A percentile compares a stretch with the other conserved stretches of the same genome.
These are phyloP conservation scores for Calameuta filiformis DNA, from an alignment of 2,888 invertebrate genomes.

Conservation along the genomic window DNA sequence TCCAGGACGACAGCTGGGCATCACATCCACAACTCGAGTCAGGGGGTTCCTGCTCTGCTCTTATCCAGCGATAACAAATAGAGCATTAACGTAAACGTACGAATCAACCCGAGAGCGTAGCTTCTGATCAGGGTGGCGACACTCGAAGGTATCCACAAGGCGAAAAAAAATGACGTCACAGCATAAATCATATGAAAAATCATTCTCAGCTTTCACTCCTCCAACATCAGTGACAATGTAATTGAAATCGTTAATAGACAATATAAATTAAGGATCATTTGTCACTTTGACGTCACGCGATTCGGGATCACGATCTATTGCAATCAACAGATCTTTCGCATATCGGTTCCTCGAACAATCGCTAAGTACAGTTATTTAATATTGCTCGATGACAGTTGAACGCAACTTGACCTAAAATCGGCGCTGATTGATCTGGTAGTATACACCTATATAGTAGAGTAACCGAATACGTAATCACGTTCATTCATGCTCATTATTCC, in stretches of 20 bases:
- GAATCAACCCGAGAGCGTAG: too few species aligned
- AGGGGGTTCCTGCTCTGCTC: too few species aligned
- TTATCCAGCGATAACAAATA: too few species aligned
- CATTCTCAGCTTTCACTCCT: neutral
- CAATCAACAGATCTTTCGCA: too few species aligned
- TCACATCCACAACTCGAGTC: too few species aligned
- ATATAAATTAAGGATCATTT: neutral
- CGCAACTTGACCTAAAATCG: slow-evolving; percentile 2
- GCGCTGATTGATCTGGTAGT: neutral
- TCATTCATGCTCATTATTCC: slow-evolving; percentile 6
- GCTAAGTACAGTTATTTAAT: neutral
- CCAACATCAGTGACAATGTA: neutral
- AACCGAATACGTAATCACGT: slow-evolving; percentile 1
- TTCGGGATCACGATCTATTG: neutral
- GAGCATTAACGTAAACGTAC: too few species aligned
- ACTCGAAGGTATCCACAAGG: too few species aligned
- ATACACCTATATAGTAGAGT: neutral
- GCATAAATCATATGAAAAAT: neutral
- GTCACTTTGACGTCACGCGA: neutral
- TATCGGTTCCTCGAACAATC: neutral
- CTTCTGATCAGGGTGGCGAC: too few species aligned
- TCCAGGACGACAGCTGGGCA: too few species aligned
- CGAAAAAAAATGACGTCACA: too few species aligned
- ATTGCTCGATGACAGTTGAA: neutral
- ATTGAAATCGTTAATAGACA: neutral